Base-by-base conservation (phyloP, 2,113 vertebrate genomes). In the Aythya baeri region DNA sequence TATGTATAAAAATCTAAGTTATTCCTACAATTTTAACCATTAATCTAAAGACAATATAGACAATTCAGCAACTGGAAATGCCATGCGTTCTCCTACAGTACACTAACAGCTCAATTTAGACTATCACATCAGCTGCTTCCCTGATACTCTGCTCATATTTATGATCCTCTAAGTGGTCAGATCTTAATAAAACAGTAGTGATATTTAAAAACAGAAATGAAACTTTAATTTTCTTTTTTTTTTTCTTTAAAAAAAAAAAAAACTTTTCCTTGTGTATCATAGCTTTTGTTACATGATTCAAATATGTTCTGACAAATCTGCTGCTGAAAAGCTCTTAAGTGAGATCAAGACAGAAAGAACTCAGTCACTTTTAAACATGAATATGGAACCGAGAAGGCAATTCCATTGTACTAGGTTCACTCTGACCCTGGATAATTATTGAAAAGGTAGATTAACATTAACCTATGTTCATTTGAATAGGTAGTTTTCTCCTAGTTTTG, bases 111-210 rank as follows among this genome's bases (percentile, higher is more conserved):
- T 89, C 77, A 91, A 57, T 94, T 91, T 91, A 91, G 52, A 43
- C 36, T 43, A 4, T 93, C 63, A 71, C 61, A 94, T 88, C 59
- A 74, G 72, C 41, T 74, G 41, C 46, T 71, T 89, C 63, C 25
- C 55, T 88, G 14, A 31, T 63, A 32, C 55, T 85, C 36, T 80
- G 7, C 41, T 83, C 61, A 83, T 43, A 43, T 84, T 92, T 92
- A 62, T 91, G 81, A 96, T 83, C 59, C 63, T 67, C 25, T 91
- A 62, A 83, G 31, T 59, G 71, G 82, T 62, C 67, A 93, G 87
- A 95, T 77, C 58, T 76, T 92, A 79, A 91, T 95, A 77, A 79
- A 82, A 93, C 29, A 21, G 17, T 61, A 46, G 22, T 0, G 1
- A 61, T 86, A 82, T 80, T 68, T 73, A 46, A 61, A 29, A 26